Conservation (phyloP, 2,797 vertebrate genomes). For the Rhabdomys pumilio region DNA sequence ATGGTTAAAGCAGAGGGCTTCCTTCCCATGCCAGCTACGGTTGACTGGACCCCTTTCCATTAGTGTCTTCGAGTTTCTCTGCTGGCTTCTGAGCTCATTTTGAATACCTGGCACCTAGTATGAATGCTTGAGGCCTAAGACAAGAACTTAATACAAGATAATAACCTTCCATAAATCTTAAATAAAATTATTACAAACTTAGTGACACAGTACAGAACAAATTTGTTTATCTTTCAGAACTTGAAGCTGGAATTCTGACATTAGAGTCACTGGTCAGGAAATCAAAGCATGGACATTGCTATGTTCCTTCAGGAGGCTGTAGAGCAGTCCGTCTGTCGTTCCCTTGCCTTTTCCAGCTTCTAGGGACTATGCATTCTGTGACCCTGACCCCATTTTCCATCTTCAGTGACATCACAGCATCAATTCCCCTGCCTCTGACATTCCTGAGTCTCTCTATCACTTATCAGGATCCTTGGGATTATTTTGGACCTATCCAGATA, state of each 20-base stretch:
- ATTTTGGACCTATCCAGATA: not conserved
- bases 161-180: not conserved
- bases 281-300: not conserved
- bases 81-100: not conserved
- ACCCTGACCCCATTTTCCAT: not conserved
- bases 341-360: not conserved
- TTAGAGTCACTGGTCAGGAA: not conserved
- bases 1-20: not conserved
- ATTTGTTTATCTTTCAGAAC: constrained; percentile 18
- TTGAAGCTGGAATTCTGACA: not conserved
- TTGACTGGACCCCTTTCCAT: not conserved
- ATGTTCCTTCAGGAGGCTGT: not conserved
- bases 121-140: not conserved
- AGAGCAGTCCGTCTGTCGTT: not conserved
- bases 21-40: not conserved
- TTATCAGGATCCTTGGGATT: not conserved
- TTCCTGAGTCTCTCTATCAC: not conserved
- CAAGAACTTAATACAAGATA: not conserved
- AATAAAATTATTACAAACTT: not conserved
- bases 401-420: not conserved
- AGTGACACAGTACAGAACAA: not conserved
- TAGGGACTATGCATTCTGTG: not conserved
- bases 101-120: not conserved
- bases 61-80: not conserved
- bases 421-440: not conserved